Evolutionary conservation across 2,113 vertebrate species (phyloP).

Genomic region (Cephalopterus ornatus): DNA sequence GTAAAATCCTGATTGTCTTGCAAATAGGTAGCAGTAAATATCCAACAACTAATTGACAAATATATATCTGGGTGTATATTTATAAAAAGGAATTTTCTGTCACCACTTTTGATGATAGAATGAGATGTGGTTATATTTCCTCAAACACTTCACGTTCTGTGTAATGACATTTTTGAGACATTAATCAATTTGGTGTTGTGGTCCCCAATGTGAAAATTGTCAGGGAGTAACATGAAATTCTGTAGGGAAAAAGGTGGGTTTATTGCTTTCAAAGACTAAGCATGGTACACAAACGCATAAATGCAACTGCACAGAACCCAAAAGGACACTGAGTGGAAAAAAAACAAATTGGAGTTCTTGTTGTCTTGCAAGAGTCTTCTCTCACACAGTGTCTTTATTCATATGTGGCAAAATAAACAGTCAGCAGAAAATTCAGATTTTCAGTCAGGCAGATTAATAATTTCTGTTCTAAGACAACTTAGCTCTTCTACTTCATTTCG

Average conservation of each 20-base stretch:
- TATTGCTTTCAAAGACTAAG: not conserved
- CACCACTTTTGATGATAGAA: not conserved
- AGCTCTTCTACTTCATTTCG: not conserved
- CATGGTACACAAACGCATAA: not conserved
- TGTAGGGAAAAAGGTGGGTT: not conserved
- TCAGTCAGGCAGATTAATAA: not conserved
- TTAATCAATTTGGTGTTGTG: not conserved
- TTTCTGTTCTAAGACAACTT: not conserved
- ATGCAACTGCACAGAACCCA: not conserved
- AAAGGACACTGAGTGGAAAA: not conserved
- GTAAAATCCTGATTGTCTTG: not conserved
- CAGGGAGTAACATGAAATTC: not conserved
- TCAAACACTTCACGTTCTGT: not conserved
- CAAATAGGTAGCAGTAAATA: not conserved
- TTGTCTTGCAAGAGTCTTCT: not conserved
- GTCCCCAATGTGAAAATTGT: not conserved
- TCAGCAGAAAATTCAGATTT: not conserved
- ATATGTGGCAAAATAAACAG: not conserved
- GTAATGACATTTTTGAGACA: not conserved
- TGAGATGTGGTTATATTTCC: not conserved
- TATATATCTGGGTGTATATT: not conserved
- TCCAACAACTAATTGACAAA: not conserved
- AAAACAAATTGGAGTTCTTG: not conserved
- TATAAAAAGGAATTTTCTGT: not conserved
- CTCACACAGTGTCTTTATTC: not conserved